Conservation (phyloP, 2,888 invertebrate species). For the Caenorhabditis sp. region DNA sequence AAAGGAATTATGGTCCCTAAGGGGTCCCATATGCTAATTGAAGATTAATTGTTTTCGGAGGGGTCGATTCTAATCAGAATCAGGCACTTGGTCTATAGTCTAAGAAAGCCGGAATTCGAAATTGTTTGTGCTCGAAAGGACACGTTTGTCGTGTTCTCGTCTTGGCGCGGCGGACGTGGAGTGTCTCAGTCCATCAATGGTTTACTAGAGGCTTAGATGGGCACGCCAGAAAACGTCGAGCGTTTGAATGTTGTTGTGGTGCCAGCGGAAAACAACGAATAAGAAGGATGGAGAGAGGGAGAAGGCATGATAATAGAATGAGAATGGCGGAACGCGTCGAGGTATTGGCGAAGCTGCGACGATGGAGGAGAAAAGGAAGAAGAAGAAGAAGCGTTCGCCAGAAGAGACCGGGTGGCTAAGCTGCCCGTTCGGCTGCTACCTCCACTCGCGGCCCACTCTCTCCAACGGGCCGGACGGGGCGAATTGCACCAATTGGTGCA, state of each 20-base stretch:
- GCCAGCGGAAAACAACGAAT: conserved; percentile 21
- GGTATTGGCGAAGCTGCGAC: conserved; percentile 22
- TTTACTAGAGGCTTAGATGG: conserved; percentile 33
- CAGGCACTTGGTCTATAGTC: neutral
- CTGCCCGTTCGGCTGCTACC: conserved; percentile 13
- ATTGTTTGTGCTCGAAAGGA: neutral
- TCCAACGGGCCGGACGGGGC: conserved; percentile 3
- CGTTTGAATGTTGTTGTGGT: conserved; percentile 40
- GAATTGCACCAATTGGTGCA: conserved; percentile 54
- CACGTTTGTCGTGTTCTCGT: neutral
- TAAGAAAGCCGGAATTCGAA: neutral
- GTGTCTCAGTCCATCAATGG: conserved; percentile 35
- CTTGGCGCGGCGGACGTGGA: conserved; percentile 1
- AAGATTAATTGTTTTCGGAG: conserved; percentile 43
- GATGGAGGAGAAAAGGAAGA: neutral
- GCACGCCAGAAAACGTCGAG: conserved; percentile 3
- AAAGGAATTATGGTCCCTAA: conserved; percentile 34
- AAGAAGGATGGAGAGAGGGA: conserved; percentile 17
- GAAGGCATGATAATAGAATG: conserved; percentile 53
- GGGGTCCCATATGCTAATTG: conserved; percentile 41
- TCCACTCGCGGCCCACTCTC: conserved; percentile 18
- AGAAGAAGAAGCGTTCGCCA: conserved; percentile 26
- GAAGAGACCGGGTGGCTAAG: conserved; percentile 22
- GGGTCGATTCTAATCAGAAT: conserved; percentile 6
- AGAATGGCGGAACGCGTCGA: conserved; percentile 31